Evolutionary conservation across 2,113 vertebrate genomes (phyloP).

Genomic region (Plestiodon gilberti): DNA sequence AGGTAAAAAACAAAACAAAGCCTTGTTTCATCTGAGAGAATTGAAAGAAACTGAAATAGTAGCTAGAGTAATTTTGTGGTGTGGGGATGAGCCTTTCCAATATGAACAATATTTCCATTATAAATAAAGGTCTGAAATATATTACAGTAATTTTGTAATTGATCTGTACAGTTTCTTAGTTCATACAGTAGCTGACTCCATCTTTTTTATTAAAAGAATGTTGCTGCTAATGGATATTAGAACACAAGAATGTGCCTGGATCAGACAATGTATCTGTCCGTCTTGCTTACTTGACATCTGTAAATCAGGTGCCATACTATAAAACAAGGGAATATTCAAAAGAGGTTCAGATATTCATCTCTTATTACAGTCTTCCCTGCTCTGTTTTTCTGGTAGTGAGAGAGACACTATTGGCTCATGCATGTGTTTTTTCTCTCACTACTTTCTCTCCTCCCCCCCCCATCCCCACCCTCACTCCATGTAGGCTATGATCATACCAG

Average conservation of each 20-base stretch:
- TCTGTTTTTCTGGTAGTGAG: no score
- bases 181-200: no score
- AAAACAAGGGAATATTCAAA: not conserved
- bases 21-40: not conserved
- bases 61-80: not conserved
- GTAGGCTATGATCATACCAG: not conserved
- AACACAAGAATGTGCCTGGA: not conserved
- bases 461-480: not conserved
- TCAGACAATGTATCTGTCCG: not conserved
- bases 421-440: not conserved
- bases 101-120: not conserved
- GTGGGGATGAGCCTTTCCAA: not conserved
- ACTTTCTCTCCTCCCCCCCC: not conserved
- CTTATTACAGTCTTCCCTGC: not conserved
- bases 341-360: not conserved
- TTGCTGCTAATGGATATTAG: not conserved
- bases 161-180: not conserved
- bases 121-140: not conserved
- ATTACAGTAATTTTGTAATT: conserved; percentile 9
- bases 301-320: not conserved
- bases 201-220: not conserved
- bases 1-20: conserved; percentile 78
- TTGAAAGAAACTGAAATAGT: not conserved
- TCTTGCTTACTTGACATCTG: not conserved
- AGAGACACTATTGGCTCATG: not conserved